Percentiles rank a stretch among this genome's conserved stretches.
Evolutionary conservation across 1,140 invertebrate species (phyloP).

Genomic region (Diprion similis): DNA sequence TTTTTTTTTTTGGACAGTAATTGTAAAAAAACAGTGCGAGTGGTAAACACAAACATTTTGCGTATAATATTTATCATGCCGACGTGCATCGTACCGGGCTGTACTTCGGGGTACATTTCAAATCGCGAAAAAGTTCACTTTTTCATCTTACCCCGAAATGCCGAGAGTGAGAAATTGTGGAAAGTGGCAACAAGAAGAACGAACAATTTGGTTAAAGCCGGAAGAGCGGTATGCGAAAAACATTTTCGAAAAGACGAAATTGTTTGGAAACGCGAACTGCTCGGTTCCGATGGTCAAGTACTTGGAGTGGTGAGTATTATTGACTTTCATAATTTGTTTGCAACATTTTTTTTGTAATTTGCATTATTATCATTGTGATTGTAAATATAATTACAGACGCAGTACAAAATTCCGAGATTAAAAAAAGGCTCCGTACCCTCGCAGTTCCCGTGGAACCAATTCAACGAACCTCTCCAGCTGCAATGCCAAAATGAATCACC

Average conservation of each 20-base stretch:
- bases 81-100: conserved; percentile 11
- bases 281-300: conserved; percentile 1
- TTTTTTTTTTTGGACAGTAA: too few species aligned
- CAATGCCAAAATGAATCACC: not conserved
- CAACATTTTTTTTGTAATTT: too few species aligned
- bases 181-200: not conserved
- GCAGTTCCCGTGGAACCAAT: conserved; percentile 4
- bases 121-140: conserved; percentile 11
- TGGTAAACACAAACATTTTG: too few species aligned
- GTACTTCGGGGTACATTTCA: conserved; percentile 9
- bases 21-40: too few species aligned
- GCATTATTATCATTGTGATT: too few species aligned
- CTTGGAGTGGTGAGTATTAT: conserved; percentile 2
- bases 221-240: conserved; percentile 15
- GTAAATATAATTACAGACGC: not conserved
- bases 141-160: not conserved
- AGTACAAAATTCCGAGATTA: conserved; percentile 18
- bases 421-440: conserved; percentile 12
- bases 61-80: not conserved
- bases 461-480: not conserved
- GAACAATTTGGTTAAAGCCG: not conserved
- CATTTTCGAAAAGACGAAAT: conserved; percentile 17
- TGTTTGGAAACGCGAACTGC: conserved; percentile 10
- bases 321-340: too few species aligned
- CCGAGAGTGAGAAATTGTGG: conserved; percentile 8